Evolutionary conservation across 1,140 invertebrate species (phyloP).

Genomic region (Sitophilus oryzae): DNA sequence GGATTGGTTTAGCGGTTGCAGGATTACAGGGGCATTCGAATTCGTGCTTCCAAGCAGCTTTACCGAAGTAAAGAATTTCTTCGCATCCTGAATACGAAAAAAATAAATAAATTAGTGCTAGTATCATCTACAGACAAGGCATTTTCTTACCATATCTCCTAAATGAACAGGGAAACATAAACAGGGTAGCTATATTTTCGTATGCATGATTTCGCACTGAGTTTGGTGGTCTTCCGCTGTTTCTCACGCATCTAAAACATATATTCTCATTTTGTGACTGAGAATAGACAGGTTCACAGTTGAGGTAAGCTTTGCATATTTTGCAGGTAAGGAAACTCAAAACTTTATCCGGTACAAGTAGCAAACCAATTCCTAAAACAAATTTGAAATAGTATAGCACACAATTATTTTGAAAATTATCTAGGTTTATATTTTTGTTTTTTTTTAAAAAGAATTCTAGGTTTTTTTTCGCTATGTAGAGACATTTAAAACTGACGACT

Average conservation of each 20-base stretch:
- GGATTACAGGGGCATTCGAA: constrained; percentile 32
- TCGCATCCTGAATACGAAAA: constrained; percentile 24
- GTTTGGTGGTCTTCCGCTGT: constrained; percentile 27
- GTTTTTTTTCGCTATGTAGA: too few relatives aligned
- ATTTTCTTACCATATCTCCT: constrained; percentile 17
- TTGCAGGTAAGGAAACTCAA: constrained; percentile 33
- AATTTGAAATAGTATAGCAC: neutral
- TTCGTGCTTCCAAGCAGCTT: constrained; percentile 34
- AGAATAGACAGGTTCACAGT: constrained; percentile 33
- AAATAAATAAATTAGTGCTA: neutral
- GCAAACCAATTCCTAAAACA: constrained; percentile 34
- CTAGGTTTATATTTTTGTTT: too few relatives aligned
- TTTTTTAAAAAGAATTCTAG: too few relatives aligned
- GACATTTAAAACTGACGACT: too few relatives aligned
- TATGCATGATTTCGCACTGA: constrained; percentile 31
- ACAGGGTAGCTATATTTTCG: constrained; percentile 28
- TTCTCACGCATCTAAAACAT: constrained; percentile 36
- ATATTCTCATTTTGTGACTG: constrained; percentile 32
- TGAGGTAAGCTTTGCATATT: constrained; percentile 34
- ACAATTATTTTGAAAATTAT: too few relatives aligned
- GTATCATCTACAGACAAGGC: neutral
- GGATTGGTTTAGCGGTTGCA: neutral
- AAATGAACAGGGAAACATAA: constrained; percentile 37
- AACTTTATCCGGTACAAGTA: constrained; percentile 30
- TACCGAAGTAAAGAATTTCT: constrained; percentile 31